Evolutionary conservation across 2,797 vertebrate species (phyloP), one percentile per base, ranked within the genome.

Genomic region (Tapera naevia): DNA sequence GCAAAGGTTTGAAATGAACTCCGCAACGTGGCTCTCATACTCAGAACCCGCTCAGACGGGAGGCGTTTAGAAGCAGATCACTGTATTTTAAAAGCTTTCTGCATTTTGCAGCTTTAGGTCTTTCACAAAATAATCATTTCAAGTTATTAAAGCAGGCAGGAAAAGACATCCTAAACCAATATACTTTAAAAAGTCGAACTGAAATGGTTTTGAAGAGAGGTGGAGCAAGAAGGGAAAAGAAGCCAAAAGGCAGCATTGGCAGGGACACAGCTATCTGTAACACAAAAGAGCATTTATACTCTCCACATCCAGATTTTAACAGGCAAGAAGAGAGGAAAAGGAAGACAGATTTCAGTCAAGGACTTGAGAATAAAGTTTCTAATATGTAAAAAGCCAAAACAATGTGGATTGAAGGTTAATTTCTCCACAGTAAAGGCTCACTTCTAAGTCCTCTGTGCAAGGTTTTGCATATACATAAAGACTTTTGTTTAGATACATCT

Each of bases 191-290:
- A 92, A 30, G 62, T 24, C 4, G 9, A 97, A 95, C 78, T 84
- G 91, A 93, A 95, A 94, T 71, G 88, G 88, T 96, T 95, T 97
- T 91, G 87, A 88, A 95, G 95, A 97, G 95, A 97, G 96, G 96
- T 95, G 97, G 96, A 98, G 96, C 94, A 89, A 97, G 39, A 67
- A 17, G 5, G 24, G 43, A 39, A 41, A n/a, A 81, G 46, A 39
- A 93, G 86, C 73, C 80, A 93, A 86, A 89, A 80, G 32, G 93
- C 35, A 51, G 81, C 70, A 43, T 0, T 97, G 97, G 96, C 97
- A 96, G 74, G 69, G 80, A 75, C 83, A 76, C 19, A 67, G 81
- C 90, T 95, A 91, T 75, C 91, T 93, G 78, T 46, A 54, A 86
- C 69, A 97, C 96, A 98, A 97, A 96, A 95, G 92, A 93, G 85